phyloP scores from a whole-genome alignment of 2,797 vertebrate genomes.

The Gorsachius magnificus region DNA sequence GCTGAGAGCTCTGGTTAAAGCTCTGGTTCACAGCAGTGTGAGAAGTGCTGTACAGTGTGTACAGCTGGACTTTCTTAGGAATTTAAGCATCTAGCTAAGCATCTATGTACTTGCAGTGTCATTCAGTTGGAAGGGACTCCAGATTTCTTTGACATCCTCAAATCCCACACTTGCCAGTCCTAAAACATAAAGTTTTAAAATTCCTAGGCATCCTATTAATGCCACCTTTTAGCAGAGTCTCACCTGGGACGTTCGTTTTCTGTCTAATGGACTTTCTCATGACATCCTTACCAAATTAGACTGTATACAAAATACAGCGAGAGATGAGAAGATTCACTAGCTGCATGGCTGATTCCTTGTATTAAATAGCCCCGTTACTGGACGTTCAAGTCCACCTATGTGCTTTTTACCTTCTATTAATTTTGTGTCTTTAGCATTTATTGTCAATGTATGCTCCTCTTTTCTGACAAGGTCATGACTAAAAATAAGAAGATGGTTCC shows the following conservation, averaged over 20 bases:
- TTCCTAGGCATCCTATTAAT: not conserved
- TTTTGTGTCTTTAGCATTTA: not conserved
- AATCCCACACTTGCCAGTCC: not conserved
- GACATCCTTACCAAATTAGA: not conserved
- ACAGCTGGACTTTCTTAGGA: not conserved
- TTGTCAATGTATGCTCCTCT: rapidly evolving
- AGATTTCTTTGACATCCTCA: rapidly evolving
- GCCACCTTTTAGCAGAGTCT: not conserved
- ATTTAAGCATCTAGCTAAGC: not conserved
- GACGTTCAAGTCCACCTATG: not conserved
- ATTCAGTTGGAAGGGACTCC: not conserved
- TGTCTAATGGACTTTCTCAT: not conserved
- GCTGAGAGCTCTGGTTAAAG: not conserved
- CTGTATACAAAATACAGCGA: not conserved
- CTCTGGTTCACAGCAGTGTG: not conserved
- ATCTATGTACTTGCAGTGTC: not conserved
- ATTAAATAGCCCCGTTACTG: not conserved
- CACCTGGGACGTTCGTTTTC: rapidly evolving
- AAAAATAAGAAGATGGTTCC: not conserved
- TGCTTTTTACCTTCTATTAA: not conserved
- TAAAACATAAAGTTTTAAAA: not conserved
- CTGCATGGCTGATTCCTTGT: not conserved
- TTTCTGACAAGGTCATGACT: not conserved
- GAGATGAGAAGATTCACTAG: not conserved
- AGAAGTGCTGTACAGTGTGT: not conserved